Percentiles rank a stretch among this genome's conserved stretches.
Conservation (phyloP, 2,888 invertebrate species). For the Drosophila gaucha region DNA sequence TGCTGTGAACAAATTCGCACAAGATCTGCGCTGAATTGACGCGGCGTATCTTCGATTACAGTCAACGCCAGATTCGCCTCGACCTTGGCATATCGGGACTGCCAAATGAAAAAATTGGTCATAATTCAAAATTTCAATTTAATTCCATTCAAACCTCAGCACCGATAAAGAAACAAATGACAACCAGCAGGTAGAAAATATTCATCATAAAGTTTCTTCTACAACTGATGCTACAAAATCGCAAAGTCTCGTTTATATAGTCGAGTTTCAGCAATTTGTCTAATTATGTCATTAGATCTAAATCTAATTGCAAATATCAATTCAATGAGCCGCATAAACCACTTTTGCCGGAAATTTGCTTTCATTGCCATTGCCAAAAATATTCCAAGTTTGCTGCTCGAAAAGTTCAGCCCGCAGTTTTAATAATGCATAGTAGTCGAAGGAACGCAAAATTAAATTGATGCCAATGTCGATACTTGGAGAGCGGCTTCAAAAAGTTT, state of each 20-base stretch:
- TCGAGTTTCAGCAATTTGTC: slow-evolving; percentile 6
- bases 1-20: slow-evolving; percentile 62
- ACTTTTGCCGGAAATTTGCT: slow-evolving; percentile 41
- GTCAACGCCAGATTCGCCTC: slow-evolving; percentile 65
- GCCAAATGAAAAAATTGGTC: neutral
- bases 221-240: neutral
- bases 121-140: neutral
- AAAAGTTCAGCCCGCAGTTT: slow-evolving; percentile 68
- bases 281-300: slow-evolving; percentile 38
- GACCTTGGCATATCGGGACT: slow-evolving; percentile 63
- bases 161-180: neutral
- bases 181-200: neutral
- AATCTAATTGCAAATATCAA: slow-evolving; percentile 64
- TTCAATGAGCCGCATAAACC: slow-evolving; percentile 65
- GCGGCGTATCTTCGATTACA: slow-evolving; percentile 58
- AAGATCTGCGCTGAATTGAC: slow-evolving; percentile 51
- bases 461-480: slow-evolving; percentile 60
- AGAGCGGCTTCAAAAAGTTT: slow-evolving; percentile 69
- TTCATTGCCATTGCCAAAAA: slow-evolving; percentile 40
- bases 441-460: slow-evolving; percentile 59
- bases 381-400: slow-evolving; percentile 40
- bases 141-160: slow-evolving; percentile 34
- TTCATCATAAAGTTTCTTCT: neutral
- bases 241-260: slow-evolving; percentile 10
- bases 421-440: slow-evolving; percentile 68